Base-by-base conservation (phyloP, 2,888 invertebrate genomes). In the Yponomeuta evonymella region DNA sequence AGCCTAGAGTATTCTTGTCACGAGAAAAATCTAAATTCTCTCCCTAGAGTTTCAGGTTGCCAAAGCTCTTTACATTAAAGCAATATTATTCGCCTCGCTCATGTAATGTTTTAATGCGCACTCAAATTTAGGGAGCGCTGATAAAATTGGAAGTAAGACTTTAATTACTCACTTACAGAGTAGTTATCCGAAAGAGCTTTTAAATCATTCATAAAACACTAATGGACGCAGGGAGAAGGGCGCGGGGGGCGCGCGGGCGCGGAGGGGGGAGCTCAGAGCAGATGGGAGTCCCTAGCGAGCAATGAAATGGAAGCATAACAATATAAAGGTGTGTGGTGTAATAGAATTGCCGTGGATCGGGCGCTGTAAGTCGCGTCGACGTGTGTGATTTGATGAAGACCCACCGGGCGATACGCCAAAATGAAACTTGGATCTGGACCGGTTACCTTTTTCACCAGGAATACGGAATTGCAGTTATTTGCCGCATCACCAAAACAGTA, bases 151-250 rank as follows among this genome's bases (percentile, higher is more conserved):
- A 90, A 91, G 86, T 87, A 88, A 89, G 90, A 87, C 90, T 90
- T 90, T 90, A 90, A 91, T 92, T 92, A 92, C 91, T 91, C 92
- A 92, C 91, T 91, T 92, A 91, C 91, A 85, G 88, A 90, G 92
- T 92, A 92, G 91, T 92, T 92, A 91, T 92, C 90, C 90, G 91
- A 91, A 92, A 92, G 91, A 91, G 91, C 91, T 92, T 92, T 92
- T 92, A 92, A 92, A 92, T 92, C 91, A 92, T 92, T 92, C 92
- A 92, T 92, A 92, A 92, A 92, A 92, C 91, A 92, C 92, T 92
- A 91, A 92, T 92, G 91, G 91, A 91, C 90, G 90, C 86, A 87
- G 90, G 86, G 89, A 79, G 77, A 75, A 70, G 74, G 75, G 71
- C 71, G 78, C 79, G 81, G 81, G 83, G 77, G 74, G 75, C 75